These are phyloP conservation scores for Zhuqinia jingwanae DNA, from an alignment of 2,888 invertebrate genomes.

Conservation along the genomic window DNA sequence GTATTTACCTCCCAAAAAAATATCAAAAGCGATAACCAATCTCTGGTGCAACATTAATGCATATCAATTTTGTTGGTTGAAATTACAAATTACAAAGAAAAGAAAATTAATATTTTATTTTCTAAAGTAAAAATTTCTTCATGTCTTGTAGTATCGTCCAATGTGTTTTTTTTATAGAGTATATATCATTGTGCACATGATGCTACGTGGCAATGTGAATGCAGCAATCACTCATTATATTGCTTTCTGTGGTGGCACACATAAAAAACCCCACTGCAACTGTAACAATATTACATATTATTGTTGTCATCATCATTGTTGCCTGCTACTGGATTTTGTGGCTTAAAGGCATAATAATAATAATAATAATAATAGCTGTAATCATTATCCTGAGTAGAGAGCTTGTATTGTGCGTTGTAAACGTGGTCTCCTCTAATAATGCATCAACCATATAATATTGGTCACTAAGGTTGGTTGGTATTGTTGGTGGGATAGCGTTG, in stretches of 20 bases:
- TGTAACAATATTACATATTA: neutral
- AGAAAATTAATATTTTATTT: too few relatives aligned
- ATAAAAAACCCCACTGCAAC: neutral
- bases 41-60: too few relatives aligned
- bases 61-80: too few relatives aligned
- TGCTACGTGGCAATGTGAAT: too few relatives aligned
- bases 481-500: neutral
- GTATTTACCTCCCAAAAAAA: too few relatives aligned
- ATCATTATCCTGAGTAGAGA: neutral
- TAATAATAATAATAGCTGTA: conserved; percentile 30
- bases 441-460: conserved; percentile 28
- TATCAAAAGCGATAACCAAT: too few relatives aligned
- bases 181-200: too few relatives aligned
- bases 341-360: conserved; percentile 12
- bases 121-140: too few relatives aligned
- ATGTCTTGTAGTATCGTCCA: too few relatives aligned
- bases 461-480: conserved; percentile 26
- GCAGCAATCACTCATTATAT: neutral
- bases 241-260: neutral
- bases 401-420: too few relatives aligned
- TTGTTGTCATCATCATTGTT: neutral
- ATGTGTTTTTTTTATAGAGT: too few relatives aligned
- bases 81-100: too few relatives aligned
- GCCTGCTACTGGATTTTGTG: conserved; percentile 52
- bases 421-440: conserved; percentile 23